A percentile compares a stretch with the other conserved stretches of the same genome.
These are phyloP conservation scores for Papilio demoleus DNA, from an alignment of 2,888 invertebrate genomes.

Conservation along the genomic window DNA sequence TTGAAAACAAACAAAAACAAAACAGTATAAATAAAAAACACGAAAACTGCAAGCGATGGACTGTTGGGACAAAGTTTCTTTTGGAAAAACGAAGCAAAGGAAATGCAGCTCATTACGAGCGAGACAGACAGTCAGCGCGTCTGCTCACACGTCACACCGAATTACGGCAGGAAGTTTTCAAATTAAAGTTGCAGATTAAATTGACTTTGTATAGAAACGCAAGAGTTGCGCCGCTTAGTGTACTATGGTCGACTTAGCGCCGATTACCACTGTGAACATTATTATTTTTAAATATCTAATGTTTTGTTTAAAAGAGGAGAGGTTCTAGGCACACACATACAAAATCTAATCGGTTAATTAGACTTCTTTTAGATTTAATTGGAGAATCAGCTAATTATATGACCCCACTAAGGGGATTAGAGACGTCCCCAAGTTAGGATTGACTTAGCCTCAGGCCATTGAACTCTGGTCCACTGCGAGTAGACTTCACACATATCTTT, in stretches of 20 bases:
- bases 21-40: conserved; percentile 40
- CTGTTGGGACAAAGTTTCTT: conserved; percentile 42
- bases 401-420: no score
- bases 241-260: conserved; percentile 1
- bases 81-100: conserved; percentile 42
- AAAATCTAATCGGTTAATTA: no score
- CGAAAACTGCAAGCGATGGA: conserved; percentile 41
- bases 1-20: not conserved
- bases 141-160: conserved; percentile 53
- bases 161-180: conserved; percentile 55
- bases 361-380: not conserved
- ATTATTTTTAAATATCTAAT: not conserved
- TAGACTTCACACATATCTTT: no score
- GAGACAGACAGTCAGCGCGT: conserved; percentile 54
- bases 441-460: no score
- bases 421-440: no score
- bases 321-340: no score
- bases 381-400: no score
- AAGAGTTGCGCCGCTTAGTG: conserved; percentile 34
- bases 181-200: conserved; percentile 54
- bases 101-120: conserved; percentile 51
- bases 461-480: no score
- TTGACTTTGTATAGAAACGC: conserved; percentile 44
- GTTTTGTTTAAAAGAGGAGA: no score
- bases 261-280: not conserved